phyloP scores from a whole-genome alignment of 2,797 vertebrate genomes.

The Pyrocephalus nanus region DNA sequence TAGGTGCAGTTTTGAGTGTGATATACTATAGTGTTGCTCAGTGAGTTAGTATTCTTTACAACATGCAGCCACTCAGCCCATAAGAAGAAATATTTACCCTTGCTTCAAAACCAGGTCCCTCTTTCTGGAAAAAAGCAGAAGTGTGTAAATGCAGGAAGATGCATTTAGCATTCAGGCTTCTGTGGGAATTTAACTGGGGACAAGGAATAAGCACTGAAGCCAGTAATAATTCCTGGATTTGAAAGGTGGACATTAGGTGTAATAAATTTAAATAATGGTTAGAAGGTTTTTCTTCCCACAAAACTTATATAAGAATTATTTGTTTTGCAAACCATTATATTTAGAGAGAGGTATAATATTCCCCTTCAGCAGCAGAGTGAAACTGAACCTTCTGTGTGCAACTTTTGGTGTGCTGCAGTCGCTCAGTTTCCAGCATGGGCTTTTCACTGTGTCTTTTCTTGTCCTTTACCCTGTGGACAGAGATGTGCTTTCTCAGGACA shows the following conservation, averaged over 20 bases:
- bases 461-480: not conserved
- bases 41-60: not conserved
- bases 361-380: not conserved
- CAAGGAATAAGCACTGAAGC: not conserved
- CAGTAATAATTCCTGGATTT: not conserved
- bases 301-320: not conserved
- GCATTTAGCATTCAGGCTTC: not conserved
- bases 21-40: not conserved
- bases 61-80: not conserved
- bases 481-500: not conserved
- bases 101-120: not conserved
- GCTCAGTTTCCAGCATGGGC: not conserved
- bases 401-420: not conserved
- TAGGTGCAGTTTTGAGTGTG: fast-evolving
- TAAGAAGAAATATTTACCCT: not conserved
- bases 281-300: not conserved
- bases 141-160: not conserved
- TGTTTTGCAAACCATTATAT: not conserved
- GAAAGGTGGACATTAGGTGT: not conserved
- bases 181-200: not conserved
- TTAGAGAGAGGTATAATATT: not conserved
- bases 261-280: slow-evolving; percentile 3
- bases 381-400: not conserved
- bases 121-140: not conserved
- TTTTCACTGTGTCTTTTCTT: not conserved